Evolutionary conservation across 2,888 invertebrate species (phyloP).

Genomic region (Mimumesa dahlbomi): DNA sequence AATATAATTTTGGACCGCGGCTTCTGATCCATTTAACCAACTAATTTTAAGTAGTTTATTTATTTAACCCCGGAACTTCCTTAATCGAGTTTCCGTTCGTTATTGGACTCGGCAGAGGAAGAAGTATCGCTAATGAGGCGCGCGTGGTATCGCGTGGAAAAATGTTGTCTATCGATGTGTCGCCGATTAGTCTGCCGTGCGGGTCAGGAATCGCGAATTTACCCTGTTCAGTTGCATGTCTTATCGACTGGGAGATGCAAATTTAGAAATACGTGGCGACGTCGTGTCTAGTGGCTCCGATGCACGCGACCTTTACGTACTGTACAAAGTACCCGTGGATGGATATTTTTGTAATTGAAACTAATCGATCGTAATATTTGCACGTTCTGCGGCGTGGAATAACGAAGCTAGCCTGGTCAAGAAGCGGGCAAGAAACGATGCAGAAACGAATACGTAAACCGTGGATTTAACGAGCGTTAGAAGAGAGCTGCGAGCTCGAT

Average conservation of each 20-base stretch:
- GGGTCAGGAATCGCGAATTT: constrained; percentile 28
- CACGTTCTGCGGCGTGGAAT: constrained; percentile 17
- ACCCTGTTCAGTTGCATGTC: constrained; percentile 50
- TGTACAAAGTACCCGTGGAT: constrained; percentile 23
- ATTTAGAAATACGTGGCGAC: constrained; percentile 64
- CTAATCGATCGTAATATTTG: constrained; percentile 50
- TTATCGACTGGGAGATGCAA: constrained; percentile 61
- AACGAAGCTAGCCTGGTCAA: constrained; percentile 1
- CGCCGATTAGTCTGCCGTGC: constrained; percentile 50
- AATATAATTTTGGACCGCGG: too few species aligned
- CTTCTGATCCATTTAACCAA: neutral
- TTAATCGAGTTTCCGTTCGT: neutral
- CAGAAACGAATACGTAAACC: too few species aligned
- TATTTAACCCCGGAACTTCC: neutral
- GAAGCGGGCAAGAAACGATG: neutral
- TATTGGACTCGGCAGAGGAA: too few species aligned
- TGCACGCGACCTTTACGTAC: constrained; percentile 54
- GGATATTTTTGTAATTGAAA: constrained; percentile 63
- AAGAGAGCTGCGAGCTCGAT: too few species aligned
- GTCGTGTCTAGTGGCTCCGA: constrained; percentile 55
- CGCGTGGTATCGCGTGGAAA: constrained; percentile 42
- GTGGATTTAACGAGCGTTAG: too few species aligned
- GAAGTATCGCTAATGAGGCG: constrained; percentile 13
- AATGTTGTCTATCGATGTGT: constrained; percentile 42
- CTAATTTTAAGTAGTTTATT: constrained; percentile 5